These are phyloP conservation scores for Brachylomia viminalis DNA, from an alignment of 2,888 invertebrate species.

Conservation along the genomic window DNA sequence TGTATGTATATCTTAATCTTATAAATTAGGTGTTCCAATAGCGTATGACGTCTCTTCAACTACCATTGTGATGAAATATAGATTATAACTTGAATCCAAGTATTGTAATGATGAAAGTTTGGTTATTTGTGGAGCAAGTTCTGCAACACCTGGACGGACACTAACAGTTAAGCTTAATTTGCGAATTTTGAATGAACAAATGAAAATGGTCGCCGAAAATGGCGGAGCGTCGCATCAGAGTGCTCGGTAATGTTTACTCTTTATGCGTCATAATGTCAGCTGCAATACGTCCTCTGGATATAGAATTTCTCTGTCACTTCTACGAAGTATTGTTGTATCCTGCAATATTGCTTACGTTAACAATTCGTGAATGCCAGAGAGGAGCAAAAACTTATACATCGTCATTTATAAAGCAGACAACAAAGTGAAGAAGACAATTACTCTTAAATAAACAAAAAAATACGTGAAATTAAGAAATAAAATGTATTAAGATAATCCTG, in stretches of 20 bases:
- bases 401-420: not conserved
- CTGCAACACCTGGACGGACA: conserved; percentile 56
- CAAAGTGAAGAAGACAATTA: not conserved
- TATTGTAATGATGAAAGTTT: conserved; percentile 55
- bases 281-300: conserved; percentile 31
- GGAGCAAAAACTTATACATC: not conserved
- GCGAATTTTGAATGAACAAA: conserved; percentile 57
- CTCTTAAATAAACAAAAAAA: not conserved
- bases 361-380: conserved; percentile 1
- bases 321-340: not conserved
- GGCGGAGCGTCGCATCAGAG: conserved; percentile 8
- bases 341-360: not conserved
- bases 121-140: conserved; percentile 59
- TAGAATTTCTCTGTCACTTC: conserved; percentile 9
- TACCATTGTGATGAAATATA: conserved; percentile 53
- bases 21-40: conserved; percentile 25
- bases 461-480: not conserved
- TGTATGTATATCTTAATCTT: not conserved
- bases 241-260: conserved; percentile 34
- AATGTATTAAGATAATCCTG: not conserved
- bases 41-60: conserved; percentile 5
- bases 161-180: conserved; percentile 55
- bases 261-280: conserved; percentile 42
- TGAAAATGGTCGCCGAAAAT: conserved; percentile 46
- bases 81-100: conserved; percentile 55